phyloP scores from a whole-genome alignment of 2,797 vertebrate species.

The Acipenser ruthenus region DNA sequence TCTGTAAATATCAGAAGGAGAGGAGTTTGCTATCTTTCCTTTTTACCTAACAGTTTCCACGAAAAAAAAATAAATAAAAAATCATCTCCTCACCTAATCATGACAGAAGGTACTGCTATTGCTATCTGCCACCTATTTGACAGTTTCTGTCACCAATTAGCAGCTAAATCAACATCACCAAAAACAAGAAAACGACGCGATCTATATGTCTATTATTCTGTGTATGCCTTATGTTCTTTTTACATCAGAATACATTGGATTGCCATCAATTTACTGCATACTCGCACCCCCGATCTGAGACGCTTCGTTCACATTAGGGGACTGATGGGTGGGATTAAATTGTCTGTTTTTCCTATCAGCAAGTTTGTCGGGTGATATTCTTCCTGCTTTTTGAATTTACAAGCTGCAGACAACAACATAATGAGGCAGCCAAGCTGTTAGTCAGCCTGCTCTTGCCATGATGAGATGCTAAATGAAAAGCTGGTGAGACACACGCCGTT shows the following conservation, averaged over 20 bases:
- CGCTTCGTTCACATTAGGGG: conserved; percentile 56
- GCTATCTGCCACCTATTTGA: conserved; percentile 94
- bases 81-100: conserved; percentile 84
- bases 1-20: conserved; percentile 83
- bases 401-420: conserved; percentile 75
- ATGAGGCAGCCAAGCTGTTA: conserved; percentile 78
- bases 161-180: conserved; percentile 96
- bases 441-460: conserved; percentile 68
- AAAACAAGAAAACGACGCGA: conserved; percentile 76
- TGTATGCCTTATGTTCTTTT: conserved; percentile 58
- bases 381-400: conserved; percentile 71
- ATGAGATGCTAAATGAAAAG: conserved; percentile 98
- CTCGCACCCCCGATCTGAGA: conserved; percentile 61
- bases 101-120: conserved; percentile 81
- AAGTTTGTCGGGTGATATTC: conserved; percentile 89
- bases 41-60: conserved; percentile 73
- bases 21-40: conserved; percentile 62
- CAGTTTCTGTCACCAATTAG: conserved; percentile 99
- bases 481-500: conserved; percentile 78
- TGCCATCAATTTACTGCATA: conserved; percentile 59
- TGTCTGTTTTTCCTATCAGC: conserved; percentile 73
- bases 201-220: conserved; percentile 67
- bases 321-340: conserved; percentile 75
- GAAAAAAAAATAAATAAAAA: conserved; percentile 67
- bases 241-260: conserved; percentile 68